These are phyloP conservation scores for Pempheris klunzingeri DNA, from an alignment of 2,797 vertebrate species.

Conservation along the genomic window DNA sequence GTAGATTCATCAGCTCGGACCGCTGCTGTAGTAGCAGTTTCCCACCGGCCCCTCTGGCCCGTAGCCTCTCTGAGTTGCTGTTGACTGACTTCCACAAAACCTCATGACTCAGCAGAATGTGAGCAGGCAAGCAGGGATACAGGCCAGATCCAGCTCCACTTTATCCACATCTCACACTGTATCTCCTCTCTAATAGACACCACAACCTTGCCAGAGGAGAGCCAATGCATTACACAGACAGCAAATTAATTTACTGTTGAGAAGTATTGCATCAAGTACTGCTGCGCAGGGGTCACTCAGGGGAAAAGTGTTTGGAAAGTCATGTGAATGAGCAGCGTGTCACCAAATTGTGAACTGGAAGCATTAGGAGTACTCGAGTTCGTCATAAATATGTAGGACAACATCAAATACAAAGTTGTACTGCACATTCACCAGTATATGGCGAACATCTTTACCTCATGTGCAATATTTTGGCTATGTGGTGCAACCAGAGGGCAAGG, in stretches of 20 bases:
- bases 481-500: conserved; percentile 16
- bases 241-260: conserved; percentile 36
- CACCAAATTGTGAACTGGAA: conserved; percentile 12
- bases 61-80: conserved; percentile 62
- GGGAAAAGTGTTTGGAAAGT: background rate
- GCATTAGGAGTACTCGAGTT: background rate
- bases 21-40: conserved; percentile 56
- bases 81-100: conserved; percentile 76
- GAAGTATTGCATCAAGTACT: conserved; percentile 18
- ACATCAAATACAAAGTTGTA: conserved; percentile 5
- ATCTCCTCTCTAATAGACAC: conserved; percentile 50
- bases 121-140: conserved; percentile 52
- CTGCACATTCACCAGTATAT: background rate
- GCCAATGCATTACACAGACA: conserved; percentile 27
- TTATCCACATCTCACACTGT: conserved; percentile 48
- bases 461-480: conserved; percentile 25
- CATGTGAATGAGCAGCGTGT: background rate
- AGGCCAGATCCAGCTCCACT: conserved; percentile 50
- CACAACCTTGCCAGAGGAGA: conserved; percentile 55
- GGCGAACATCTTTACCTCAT: background rate
- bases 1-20: conserved; percentile 29
- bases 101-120: conserved; percentile 80
- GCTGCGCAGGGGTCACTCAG: conserved; percentile 8
- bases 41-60: conserved; percentile 66
- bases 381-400: conserved; percentile 5